Percentiles rank a stretch among this genome's conserved stretches.
These are phyloP conservation scores for Polypedilum vanderplanki DNA, from an alignment of 1,140 invertebrate species.

Conservation along the genomic window DNA sequence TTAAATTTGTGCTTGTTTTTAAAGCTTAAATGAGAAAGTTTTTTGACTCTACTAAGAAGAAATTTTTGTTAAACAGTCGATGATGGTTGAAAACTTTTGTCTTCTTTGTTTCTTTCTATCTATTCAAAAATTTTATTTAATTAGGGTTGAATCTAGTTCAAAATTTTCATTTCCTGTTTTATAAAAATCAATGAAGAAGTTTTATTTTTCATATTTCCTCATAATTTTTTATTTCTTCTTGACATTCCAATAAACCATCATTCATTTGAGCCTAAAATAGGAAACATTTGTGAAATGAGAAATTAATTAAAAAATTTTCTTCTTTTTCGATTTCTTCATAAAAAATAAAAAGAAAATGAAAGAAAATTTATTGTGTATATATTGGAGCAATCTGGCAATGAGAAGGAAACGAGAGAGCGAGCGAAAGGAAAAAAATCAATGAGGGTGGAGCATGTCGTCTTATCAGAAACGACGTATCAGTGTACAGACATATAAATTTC, in stretches of 20 bases:
- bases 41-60: too few species aligned
- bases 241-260: too few species aligned
- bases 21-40: too few species aligned
- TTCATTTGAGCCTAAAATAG: background rate
- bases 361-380: background rate
- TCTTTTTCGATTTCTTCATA: slow-evolving; percentile 1
- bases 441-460: slow-evolving; percentile 28
- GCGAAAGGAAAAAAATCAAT: slow-evolving; percentile 8
- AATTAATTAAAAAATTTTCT: slow-evolving; percentile 7
- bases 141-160: background rate
- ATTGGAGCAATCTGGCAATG: slow-evolving; percentile 22
- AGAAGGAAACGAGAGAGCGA: background rate
- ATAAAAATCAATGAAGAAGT: too few species aligned
- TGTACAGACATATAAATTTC: slow-evolving; percentile 28
- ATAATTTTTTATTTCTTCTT: background rate
- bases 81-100: background rate
- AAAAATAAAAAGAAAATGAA: background rate
- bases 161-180: background rate
- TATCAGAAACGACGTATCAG: slow-evolving; percentile 28
- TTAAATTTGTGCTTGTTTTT: background rate
- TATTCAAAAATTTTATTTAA: background rate
- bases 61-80: too few species aligned
- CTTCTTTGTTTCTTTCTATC: background rate
- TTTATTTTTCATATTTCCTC: background rate
- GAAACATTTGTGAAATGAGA: slow-evolving; percentile 12